phyloP scores from a whole-genome alignment of 2,797 vertebrate genomes.

The Nyctibius grandis region DNA sequence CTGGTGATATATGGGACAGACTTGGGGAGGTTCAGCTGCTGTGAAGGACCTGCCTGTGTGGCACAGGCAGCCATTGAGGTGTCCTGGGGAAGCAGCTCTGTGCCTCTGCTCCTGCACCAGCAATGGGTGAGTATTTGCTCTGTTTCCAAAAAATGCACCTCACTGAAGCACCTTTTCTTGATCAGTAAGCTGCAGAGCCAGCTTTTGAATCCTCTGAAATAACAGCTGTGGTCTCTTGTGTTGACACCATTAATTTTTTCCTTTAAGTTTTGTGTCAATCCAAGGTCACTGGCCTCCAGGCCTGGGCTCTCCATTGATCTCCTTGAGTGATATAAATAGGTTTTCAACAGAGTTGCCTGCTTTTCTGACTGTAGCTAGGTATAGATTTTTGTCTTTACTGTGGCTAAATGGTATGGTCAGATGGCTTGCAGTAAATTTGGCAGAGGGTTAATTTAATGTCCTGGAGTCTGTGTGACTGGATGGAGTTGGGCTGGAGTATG shows the following conservation, averaged over 20 bases:
- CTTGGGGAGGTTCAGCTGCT: background rate
- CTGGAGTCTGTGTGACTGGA: background rate
- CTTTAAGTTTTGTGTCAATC: constrained; percentile 33
- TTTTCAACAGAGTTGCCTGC: constrained; percentile 12
- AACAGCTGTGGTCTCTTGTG: background rate
- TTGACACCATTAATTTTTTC: constrained; percentile 8
- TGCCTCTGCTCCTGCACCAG: background rate
- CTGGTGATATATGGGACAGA: background rate
- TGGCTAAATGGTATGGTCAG: constrained; percentile 27
- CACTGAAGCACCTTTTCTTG: background rate
- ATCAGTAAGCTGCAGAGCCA: background rate
- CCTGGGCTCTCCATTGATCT: constrained; percentile 31
- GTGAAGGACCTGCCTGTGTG: background rate
- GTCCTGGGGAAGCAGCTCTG: background rate
- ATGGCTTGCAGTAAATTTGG: constrained; percentile 26
- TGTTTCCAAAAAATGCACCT: background rate
- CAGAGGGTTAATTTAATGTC: background rate
- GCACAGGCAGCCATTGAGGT: background rate
- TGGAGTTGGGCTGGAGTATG: background rate
- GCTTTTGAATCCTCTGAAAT: background rate
- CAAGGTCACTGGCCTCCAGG: background rate
- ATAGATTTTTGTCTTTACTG: constrained; percentile 34
- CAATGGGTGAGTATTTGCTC: background rate
- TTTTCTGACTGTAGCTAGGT: background rate
- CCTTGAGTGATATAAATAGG: constrained; percentile 35